Percentiles rank a stretch among this genome's conserved stretches.
Conservation (phyloP, 2,113 vertebrate species). For the Prochilodus magdalenae region DNA sequence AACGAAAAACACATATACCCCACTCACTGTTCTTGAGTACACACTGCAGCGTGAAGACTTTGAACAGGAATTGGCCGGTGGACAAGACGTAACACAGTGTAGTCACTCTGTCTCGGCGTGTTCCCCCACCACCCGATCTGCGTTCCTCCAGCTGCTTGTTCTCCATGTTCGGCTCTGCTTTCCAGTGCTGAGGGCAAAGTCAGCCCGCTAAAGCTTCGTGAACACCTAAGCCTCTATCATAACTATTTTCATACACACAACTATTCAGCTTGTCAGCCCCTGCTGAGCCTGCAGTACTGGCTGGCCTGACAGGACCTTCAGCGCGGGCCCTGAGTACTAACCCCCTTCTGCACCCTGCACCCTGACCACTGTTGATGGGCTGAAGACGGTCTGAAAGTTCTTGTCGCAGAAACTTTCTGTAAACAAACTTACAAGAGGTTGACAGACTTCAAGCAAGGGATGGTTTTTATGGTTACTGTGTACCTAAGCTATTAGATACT, state of each 20-base stretch:
- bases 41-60: too few relatives aligned
- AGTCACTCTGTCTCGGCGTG: constrained; percentile 18
- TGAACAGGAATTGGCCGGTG: neutral
- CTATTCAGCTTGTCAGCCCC: constrained; percentile 3
- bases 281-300: constrained; percentile 15
- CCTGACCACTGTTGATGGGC: neutral
- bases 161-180: constrained; percentile 1
- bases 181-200: neutral
- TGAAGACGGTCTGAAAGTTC: neutral
- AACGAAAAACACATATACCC: neutral
- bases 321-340: constrained; percentile 11
- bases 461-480: too few relatives aligned
- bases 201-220: constrained; percentile 27
- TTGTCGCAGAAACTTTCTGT: neutral
- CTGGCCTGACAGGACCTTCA: neutral
- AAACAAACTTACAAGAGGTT: neutral
- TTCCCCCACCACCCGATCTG: constrained; percentile 8
- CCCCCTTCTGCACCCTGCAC: constrained; percentile 16
- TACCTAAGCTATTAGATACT: too few relatives aligned
- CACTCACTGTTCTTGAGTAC: neutral
- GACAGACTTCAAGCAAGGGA: too few relatives aligned
- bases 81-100: neutral
- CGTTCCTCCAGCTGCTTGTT: neutral
- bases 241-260: constrained; percentile 24
- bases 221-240: constrained; percentile 21